phyloP scores from a whole-genome alignment of 2,888 invertebrate species.

The Phyllotreta striolata region DNA sequence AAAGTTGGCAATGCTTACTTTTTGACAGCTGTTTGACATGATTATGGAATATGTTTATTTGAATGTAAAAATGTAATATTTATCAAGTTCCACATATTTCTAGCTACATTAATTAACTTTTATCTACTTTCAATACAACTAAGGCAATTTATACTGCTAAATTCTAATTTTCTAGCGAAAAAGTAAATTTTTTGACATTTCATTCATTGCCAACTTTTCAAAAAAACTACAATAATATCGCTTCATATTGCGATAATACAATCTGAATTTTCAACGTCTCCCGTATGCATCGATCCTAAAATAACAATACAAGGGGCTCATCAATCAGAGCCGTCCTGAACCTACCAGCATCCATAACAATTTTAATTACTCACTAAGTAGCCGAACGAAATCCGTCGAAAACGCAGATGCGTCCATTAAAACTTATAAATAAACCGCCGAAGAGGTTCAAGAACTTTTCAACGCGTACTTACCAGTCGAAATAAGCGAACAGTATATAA shows the following conservation, averaged over 20 bases:
- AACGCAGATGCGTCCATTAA: constrained; percentile 21
- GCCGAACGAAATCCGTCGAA: constrained; percentile 22
- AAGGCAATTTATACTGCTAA: no score
- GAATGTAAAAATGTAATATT: no score
- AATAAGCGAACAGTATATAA: background rate
- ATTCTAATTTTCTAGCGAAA: no score
- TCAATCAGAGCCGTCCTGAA: constrained; percentile 5
- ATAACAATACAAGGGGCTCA: background rate
- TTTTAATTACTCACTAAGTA: constrained; percentile 6
- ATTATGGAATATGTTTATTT: no score
- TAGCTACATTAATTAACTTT: no score
- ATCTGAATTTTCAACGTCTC: background rate
- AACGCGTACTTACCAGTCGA: background rate
- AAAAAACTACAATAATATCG: background rate
- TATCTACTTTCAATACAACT: no score
- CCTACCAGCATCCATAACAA: constrained; percentile 23
- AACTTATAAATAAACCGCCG: constrained; percentile 25
- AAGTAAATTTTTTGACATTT: no score
- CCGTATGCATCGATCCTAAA: background rate
- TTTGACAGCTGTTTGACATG: no score
- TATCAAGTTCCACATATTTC: no score
- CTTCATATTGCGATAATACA: no score
- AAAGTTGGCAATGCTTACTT: background rate
- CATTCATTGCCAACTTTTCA: constrained; percentile 1
- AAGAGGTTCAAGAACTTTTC: constrained; percentile 18